phyloP scores from a whole-genome alignment of 1,140 invertebrate genomes.

The Galleria mellonella region DNA sequence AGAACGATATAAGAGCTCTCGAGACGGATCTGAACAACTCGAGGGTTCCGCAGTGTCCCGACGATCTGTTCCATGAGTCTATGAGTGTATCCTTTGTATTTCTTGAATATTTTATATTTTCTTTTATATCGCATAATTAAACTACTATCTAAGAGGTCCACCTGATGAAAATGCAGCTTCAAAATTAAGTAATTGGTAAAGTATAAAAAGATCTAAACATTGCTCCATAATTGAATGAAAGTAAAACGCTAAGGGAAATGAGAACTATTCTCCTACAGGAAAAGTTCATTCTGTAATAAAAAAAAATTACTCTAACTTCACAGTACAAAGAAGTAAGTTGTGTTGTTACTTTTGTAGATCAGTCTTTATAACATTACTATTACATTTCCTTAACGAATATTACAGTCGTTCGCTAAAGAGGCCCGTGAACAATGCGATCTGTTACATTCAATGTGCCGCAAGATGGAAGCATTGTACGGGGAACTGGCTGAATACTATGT shows the following conservation, averaged over 20 bases:
- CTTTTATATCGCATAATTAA: neutral
- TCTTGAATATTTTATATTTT: neutral
- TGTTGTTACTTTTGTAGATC: too few species aligned
- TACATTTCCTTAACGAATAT: constrained; percentile 12
- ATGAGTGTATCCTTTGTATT: constrained; percentile 82
- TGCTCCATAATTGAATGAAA: too few species aligned
- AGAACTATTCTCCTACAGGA: too few species aligned
- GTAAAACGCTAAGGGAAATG: too few species aligned
- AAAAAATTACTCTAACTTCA: too few species aligned
- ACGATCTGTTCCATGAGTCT: constrained; percentile 88
- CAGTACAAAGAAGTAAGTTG: too few species aligned
- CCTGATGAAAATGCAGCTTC: too few species aligned
- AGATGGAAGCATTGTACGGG: constrained; percentile 91
- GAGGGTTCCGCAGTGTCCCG: constrained; percentile 82
- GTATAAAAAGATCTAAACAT: too few species aligned
- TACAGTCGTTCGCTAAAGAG: constrained; percentile 82
- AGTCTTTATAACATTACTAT: too few species aligned
- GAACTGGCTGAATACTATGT: constrained; percentile 93
- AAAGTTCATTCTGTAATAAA: too few species aligned
- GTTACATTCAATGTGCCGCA: constrained; percentile 93
- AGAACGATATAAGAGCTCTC: constrained; percentile 87
- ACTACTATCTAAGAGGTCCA: too few species aligned
- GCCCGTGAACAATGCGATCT: constrained; percentile 91
- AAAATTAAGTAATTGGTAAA: too few species aligned
- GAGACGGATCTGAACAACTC: constrained; percentile 92